phyloP scores from a whole-genome alignment of 1,140 invertebrate species.

The Drosophila lacteicornis region DNA sequence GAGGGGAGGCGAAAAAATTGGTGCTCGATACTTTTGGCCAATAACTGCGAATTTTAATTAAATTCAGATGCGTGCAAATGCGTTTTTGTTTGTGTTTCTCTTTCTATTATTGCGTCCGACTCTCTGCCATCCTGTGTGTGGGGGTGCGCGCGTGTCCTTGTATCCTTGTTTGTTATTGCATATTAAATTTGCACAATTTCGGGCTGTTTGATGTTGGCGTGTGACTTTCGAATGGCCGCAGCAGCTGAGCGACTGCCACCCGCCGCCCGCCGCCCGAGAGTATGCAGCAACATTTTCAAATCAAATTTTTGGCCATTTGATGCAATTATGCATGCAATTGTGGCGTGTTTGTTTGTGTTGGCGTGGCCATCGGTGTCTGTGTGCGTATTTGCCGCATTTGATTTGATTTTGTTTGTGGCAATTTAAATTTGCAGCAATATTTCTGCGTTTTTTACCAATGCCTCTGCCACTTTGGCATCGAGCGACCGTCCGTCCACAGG shows the following conservation, averaged over 20 bases:
- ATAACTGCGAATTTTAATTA: conserved; percentile 80
- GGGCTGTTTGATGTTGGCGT: conserved; percentile 69
- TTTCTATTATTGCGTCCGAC: conserved; percentile 13
- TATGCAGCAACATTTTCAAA: conserved; percentile 71
- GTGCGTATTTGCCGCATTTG: conserved; percentile 54
- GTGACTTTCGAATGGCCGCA: conserved; percentile 63
- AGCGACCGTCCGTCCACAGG: conserved; percentile 15
- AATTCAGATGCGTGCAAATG: conserved; percentile 70
- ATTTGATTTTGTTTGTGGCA: conserved; percentile 53
- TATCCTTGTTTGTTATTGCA: conserved; percentile 53
- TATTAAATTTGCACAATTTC: conserved; percentile 77
- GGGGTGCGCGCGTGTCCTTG: conserved; percentile 10
- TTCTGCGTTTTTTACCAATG: conserved; percentile 20
- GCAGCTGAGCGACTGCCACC: conserved; percentile 37
- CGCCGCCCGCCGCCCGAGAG: conserved; percentile 33
- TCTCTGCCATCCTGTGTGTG: conserved; percentile 9
- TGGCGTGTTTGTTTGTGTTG: conserved; percentile 48
- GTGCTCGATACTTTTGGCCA: conserved; percentile 67
- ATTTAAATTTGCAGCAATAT: conserved; percentile 41
- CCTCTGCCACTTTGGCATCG: conserved; percentile 14
- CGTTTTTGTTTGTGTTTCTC: conserved; percentile 28
- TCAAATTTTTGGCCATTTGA: conserved; percentile 77
- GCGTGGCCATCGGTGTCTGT: conserved; percentile 13
- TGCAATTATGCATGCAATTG: conserved; percentile 82
- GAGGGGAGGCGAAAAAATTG: conserved; percentile 23